Percentiles rank a stretch among this genome's conserved stretches.
These are phyloP conservation scores for Lasioglossum pauxillum DNA, from an alignment of 2,888 invertebrate species.

Conservation along the genomic window DNA sequence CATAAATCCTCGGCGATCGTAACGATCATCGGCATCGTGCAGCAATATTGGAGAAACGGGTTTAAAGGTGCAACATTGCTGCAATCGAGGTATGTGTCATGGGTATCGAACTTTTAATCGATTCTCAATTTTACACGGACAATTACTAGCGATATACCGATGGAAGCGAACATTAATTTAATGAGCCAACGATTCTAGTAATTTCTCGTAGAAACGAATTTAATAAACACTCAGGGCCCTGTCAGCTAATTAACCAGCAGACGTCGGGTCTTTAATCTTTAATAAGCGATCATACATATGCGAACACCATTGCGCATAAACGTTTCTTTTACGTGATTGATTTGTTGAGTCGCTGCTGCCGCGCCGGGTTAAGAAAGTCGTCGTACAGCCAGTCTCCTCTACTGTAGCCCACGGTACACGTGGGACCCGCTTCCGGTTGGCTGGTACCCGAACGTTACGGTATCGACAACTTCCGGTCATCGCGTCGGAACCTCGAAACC, in stretches of 20 bases:
- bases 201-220: no score
- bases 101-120: not conserved
- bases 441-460: conserved; percentile 77
- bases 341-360: conserved; percentile 66
- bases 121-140: not conserved
- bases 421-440: conserved; percentile 78
- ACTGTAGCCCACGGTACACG: conserved; percentile 73
- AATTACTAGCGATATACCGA: not conserved
- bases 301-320: conserved; percentile 63
- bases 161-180: not conserved
- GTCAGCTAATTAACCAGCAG: conserved; percentile 30
- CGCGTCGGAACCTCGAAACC: conserved; percentile 45
- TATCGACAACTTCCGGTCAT: conserved; percentile 80
- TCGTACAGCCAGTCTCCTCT: conserved; percentile 40
- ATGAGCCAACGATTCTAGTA: not conserved
- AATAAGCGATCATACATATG: conserved; percentile 63
- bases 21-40: no score
- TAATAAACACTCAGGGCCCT: no score
- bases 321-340: conserved; percentile 77
- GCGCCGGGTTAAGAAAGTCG: conserved; percentile 72
- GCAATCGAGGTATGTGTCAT: not conserved
- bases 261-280: conserved; percentile 31
- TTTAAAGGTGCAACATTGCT: not conserved
- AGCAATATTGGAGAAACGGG: not conserved
- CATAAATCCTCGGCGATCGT: not conserved